Base-by-base conservation (phyloP, 1,140 invertebrate species). In the Medauroidea extradentata region DNA sequence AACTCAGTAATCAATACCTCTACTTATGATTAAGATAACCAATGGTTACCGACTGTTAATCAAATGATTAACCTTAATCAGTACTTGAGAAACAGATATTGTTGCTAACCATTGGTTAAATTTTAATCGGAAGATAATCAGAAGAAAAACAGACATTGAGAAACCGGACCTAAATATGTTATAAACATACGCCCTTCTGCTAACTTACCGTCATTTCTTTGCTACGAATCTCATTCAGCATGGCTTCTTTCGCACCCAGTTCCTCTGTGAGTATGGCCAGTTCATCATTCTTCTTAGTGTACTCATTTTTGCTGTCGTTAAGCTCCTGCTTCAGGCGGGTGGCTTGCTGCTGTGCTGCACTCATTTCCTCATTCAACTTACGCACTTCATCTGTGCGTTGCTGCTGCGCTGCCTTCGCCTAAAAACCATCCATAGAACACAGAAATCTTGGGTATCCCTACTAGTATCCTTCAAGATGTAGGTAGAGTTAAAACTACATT, bases 211-310 rank as follows among this genome's bases (percentile, higher is more conserved):
- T 88, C 62, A 86, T 76, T 71, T 92, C 83, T 67, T 90, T 91
- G 67, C 86, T 89, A 60, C 83, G 85, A 11, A 86, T 82, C 57
- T 94, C 90, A 41, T 77, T 82, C 7, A 89, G 76, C n/a, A 82
- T 74, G 19, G 80, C 80, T 66, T 88, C 84, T 69, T 89, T 90
- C 25, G 77, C 78, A 4, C 80, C 78, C 1, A 87, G 63, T 44
- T 92, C 88, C 68, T 91, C 89, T 39, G 76, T 84, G 3, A 90
- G 63, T 64, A 82, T 82, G 1, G 76, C 65, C 38, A 86, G 75
- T 50, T 85, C 81, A 58, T 88, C 83, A 23, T 76, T 73, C 54
- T 85, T 81, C n/a, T 81, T 77, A 29, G 71, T 71, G 14, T 79
- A 74, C 50, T 80, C 75, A 2, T 72, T 68, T 59, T 80, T 76